Base-by-base conservation (phyloP, 2,113 vertebrate genomes). In the Ochotona princeps region DNA sequence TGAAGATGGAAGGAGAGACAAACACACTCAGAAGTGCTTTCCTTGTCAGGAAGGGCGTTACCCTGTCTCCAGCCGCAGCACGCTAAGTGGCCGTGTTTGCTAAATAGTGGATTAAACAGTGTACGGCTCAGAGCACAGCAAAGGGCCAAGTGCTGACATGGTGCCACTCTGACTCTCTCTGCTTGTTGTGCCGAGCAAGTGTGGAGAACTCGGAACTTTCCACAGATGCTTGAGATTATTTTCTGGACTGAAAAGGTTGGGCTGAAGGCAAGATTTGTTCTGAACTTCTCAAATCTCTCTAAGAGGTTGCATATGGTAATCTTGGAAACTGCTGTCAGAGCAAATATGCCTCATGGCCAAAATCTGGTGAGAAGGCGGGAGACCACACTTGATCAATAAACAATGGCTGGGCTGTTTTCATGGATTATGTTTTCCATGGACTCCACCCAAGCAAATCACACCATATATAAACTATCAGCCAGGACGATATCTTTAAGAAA, bases 271-370 rank as follows among this genome's bases (percentile, higher is more conserved):
- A 79, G 30, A 83, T 6, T 28, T 82, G 49, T 69, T 28, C 26
- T 94, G 35, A 74, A 35, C 14, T 83, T 95, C 76, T 74, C 69
- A 87, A 44, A 32, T 93, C 44, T 92, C 85, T 38, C 51, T 60
- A 80, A 79, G 12, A 81, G 44, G 32, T 76, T 67, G 47, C 4
- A 30, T 51, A 67, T 54, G 20, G 23, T 69, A 76, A 92, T 93
- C 78, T 69, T 76, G 20, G 76, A 94, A 94, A 38, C 54, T 44
- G 12, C 38, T 65, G 74, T 49, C 49, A 23, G 28, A 51, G 35
- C 23, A 73, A 93, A 44, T 69, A 51, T 28, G 49, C 26, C 81
- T 87, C 1, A 0, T 30, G 35, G 66, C 32, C 87, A 78, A 5
- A 0, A 4, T 83, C 75, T 83, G 12, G 10, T 84, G 44, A 65